These are phyloP conservation scores for Taenioides sp. DNA, from an alignment of 2,797 vertebrate species.

Conservation along the genomic window DNA sequence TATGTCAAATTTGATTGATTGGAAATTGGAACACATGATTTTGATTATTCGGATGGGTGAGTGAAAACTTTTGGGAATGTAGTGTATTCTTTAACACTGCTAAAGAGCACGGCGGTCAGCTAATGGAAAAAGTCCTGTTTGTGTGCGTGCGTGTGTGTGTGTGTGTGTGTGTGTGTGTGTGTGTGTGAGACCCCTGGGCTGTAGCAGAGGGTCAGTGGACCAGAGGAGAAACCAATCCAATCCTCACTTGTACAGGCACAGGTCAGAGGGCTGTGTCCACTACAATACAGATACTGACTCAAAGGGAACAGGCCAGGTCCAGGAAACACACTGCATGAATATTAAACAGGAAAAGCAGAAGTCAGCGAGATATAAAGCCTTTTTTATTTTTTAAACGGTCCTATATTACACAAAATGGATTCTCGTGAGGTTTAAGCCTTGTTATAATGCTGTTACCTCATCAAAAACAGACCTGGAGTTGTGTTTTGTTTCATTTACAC, in stretches of 20 bases:
- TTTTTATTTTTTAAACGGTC: too few species aligned
- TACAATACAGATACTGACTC: neutral
- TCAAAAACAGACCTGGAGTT: too few species aligned
- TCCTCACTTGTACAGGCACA: neutral
- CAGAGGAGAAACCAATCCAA: constrained; percentile 1
- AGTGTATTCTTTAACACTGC: neutral
- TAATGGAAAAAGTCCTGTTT: neutral
- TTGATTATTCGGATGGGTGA: too few species aligned
- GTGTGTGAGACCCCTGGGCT: neutral
- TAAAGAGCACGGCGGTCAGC: neutral
- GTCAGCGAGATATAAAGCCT: neutral
- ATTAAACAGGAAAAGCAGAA: neutral
- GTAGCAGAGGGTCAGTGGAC: neutral
- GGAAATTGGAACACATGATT: too few species aligned
- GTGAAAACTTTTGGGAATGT: too few species aligned
- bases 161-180: neutral
- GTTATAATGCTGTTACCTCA: too few species aligned
- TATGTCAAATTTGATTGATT: too few species aligned
- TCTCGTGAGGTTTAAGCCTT: too few species aligned
- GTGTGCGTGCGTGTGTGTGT: neutral
- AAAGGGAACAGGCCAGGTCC: neutral
- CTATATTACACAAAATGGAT: too few species aligned
- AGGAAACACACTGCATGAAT: neutral
- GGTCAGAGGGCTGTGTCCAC: neutral
- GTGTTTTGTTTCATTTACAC: too few species aligned